Percentiles rank a stretch among this genome's conserved stretches.
phyloP scores from a whole-genome alignment of 2,888 invertebrate species.

The Ctena decussata region DNA sequence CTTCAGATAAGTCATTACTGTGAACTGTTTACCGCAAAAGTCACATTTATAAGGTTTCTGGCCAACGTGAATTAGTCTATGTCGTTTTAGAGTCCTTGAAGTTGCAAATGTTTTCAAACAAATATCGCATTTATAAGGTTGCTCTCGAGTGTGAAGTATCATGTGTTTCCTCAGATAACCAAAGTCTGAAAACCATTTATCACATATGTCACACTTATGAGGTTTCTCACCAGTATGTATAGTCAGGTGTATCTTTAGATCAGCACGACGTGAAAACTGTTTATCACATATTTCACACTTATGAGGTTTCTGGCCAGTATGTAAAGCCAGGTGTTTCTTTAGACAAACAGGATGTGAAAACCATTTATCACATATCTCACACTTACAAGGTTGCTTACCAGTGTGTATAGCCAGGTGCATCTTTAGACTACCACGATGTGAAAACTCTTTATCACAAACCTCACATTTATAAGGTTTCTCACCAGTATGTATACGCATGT shows the following conservation, averaged over 20 bases:
- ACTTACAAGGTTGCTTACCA: not conserved
- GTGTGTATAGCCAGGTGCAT: not conserved
- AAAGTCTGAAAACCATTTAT: not conserved
- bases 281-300: not conserved
- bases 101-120: not conserved
- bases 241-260: not conserved
- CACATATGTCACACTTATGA: not conserved
- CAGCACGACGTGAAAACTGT: not conserved
- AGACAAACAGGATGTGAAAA: not conserved
- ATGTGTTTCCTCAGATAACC: not conserved
- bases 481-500: not conserved
- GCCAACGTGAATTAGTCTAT: not conserved
- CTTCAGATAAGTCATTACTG: not conserved
- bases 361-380: not conserved
- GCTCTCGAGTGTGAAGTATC: not conserved
- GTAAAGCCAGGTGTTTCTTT: not conserved
- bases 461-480: not conserved
- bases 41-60: not conserved
- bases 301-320: not conserved
- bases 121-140: not conserved
- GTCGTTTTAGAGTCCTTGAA: not conserved
- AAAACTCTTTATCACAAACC: not conserved
- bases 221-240: not conserved
- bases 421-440: not conserved
- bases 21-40: not conserved